Evolutionary conservation across 2,888 invertebrate genomes (phyloP).

Genomic region (Stramonita haemastoma): DNA sequence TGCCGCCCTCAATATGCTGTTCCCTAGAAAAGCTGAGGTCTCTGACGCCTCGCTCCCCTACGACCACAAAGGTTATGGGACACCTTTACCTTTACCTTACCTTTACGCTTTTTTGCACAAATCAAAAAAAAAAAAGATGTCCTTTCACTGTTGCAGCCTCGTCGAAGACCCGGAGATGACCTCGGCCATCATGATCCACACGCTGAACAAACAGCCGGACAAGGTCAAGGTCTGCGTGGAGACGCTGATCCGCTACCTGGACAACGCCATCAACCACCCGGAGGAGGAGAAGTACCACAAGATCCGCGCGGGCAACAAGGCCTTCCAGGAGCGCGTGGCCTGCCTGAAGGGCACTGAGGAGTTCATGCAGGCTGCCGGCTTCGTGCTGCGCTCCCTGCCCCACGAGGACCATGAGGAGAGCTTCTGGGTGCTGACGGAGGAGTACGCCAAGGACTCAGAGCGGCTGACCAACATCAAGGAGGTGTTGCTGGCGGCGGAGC

Average conservation of each 20-base stretch:
- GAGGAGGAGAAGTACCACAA: constrained; percentile 92
- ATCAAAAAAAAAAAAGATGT: no score
- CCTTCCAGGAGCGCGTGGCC: constrained; percentile 88
- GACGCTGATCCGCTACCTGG: constrained; percentile 91
- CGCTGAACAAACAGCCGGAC: constrained; percentile 86
- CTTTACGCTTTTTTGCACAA: no score
- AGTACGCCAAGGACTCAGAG: constrained; percentile 64
- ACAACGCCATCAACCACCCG: constrained; percentile 91
- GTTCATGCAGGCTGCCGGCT: constrained; percentile 90
- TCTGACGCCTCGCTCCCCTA: no score
- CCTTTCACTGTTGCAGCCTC: constrained; percentile 75
- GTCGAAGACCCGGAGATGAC: constrained; percentile 89
- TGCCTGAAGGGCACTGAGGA: constrained; percentile 89
- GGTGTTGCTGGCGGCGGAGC: constrained; percentile 87
- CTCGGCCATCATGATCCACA: constrained; percentile 92
- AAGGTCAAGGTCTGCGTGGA: constrained; percentile 89
- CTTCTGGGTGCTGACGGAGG: constrained; percentile 77
- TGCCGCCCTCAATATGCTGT: no score
- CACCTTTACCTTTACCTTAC: no score
- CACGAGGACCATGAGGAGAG: constrained; percentile 78
- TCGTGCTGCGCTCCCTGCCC: constrained; percentile 78
- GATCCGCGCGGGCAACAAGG: constrained; percentile 90
- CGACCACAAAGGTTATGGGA: no score
- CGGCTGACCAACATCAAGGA: constrained; percentile 84
- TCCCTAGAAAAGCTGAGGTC: no score